These are phyloP conservation scores for Vidua macroura DNA, from an alignment of 2,113 vertebrate genomes.

Conservation along the genomic window DNA sequence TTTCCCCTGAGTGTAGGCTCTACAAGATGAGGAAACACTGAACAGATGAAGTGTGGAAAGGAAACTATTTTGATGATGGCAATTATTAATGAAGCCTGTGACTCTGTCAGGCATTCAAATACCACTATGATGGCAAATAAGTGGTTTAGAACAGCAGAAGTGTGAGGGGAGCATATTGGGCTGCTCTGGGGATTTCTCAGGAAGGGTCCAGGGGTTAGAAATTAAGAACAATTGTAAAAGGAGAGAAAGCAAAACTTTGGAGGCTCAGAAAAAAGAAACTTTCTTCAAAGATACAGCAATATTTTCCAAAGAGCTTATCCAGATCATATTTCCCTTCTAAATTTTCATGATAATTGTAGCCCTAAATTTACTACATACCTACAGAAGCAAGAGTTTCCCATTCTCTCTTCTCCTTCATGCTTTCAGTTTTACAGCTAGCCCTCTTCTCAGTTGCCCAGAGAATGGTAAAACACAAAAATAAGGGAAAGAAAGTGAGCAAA, in stretches of 20 bases:
- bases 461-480: not conserved
- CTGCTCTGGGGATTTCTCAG: not conserved
- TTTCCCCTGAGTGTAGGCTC: not conserved
- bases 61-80: constrained; percentile 37
- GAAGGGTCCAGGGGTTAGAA: not conserved
- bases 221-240: not conserved
- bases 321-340: not conserved
- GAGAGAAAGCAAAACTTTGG: not conserved
- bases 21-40: not conserved
- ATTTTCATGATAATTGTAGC: not conserved
- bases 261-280: not conserved
- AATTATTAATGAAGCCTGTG: constrained; percentile 3
- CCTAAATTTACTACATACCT: not conserved
- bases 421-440: not conserved
- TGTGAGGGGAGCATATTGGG: not conserved
- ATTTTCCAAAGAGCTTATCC: not conserved
- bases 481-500: not conserved
- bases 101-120: not conserved
- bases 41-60: not conserved
- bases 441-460: not conserved
- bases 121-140: not conserved
- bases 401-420: not conserved
- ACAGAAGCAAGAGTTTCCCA: not conserved
- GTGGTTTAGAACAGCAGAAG: not conserved
- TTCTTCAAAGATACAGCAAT: not conserved